phyloP scores from a whole-genome alignment of 1,140 invertebrate species.

The Patella vulgata region DNA sequence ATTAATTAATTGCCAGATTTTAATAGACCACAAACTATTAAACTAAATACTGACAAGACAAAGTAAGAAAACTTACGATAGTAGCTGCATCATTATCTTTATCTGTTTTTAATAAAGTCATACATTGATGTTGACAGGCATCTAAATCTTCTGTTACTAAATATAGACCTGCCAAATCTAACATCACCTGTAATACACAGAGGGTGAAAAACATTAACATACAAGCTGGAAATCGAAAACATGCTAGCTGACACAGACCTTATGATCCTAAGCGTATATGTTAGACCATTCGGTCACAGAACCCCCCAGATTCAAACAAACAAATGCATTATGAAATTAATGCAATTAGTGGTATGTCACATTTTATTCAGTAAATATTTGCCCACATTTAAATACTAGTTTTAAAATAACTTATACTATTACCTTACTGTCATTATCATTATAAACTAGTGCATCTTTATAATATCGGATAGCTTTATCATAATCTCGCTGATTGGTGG shows the following conservation, averaged over 20 bases:
- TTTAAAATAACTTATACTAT: conserved; percentile 1
- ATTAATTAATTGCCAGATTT: too few relatives aligned
- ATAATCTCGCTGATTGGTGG: conserved; percentile 73
- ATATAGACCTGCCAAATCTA: conserved; percentile 85
- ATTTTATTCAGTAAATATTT: too few relatives aligned
- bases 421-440: conserved; percentile 81
- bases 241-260: too few relatives aligned
- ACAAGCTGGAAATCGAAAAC: not conserved
- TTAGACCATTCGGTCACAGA: too few relatives aligned
- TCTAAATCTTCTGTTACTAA: conserved; percentile 79
- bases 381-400: too few relatives aligned
- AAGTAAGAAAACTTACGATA: conserved; percentile 73
- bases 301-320: too few relatives aligned
- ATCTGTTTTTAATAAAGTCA: conserved; percentile 83
- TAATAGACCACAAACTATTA: too few relatives aligned
- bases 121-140: conserved; percentile 86
- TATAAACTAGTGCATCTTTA: conserved; percentile 84
- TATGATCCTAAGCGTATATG: too few relatives aligned
- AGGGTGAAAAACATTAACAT: not conserved
- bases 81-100: conserved; percentile 90
- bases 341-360: not conserved
- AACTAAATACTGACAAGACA: too few relatives aligned
- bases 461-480: conserved; percentile 82
- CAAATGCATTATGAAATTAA: not conserved
- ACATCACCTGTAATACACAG: conserved; percentile 54